Base-by-base conservation (phyloP, 2,113 vertebrate species). In the Leucopternis melanops region DNA sequence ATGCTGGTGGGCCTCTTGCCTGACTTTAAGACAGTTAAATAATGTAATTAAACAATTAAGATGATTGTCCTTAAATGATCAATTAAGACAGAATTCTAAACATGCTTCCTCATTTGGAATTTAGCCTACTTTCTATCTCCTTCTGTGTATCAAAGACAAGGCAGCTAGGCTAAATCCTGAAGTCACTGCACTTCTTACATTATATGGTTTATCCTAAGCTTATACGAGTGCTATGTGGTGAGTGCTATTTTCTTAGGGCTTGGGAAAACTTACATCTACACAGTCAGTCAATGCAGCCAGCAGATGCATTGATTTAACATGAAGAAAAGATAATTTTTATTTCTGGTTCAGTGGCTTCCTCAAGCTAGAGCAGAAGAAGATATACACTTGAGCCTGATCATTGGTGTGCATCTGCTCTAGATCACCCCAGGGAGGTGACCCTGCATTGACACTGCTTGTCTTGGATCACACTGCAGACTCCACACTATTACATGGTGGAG, bases 11-110 rank as follows among this genome's bases (percentile, higher is more conserved):
- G 96, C 95, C 94, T 89, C 84, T 88, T 95, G 96, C 89, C 84
- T 96, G 89, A 92, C 74, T 95, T 85, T 62, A 96, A 91, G 69
- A 93, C 85, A 94, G 96, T 96, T 94, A 95, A 96, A 96, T 96
- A 97, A 96, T 80, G 74, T 93, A 96, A 97, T 97, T 96, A 96
- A 96, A 95, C 93, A 96, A 96, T 94, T 97, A 96, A 77, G 71
- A 96, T 90, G 81, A 96, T 95, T 97, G 79, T 92, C 66, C 85
- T 93, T 95, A 96, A 96, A 96, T 81, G 95, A 97, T 96, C 94
- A 97, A 96, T 96, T 97, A 96, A 94, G 94, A 86, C 93, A 94
- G 94, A 90, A 80, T 93, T 96, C 81, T 96, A 96, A 97, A 96
- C 93, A 96, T 55, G 92, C 88, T 88, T 93, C 74, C 82, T 93